A percentile compares a stretch with the other conserved stretches of the same genome.
phyloP scores from a whole-genome alignment of 1,140 invertebrate genomes.

The Diuraphis noxia region DNA sequence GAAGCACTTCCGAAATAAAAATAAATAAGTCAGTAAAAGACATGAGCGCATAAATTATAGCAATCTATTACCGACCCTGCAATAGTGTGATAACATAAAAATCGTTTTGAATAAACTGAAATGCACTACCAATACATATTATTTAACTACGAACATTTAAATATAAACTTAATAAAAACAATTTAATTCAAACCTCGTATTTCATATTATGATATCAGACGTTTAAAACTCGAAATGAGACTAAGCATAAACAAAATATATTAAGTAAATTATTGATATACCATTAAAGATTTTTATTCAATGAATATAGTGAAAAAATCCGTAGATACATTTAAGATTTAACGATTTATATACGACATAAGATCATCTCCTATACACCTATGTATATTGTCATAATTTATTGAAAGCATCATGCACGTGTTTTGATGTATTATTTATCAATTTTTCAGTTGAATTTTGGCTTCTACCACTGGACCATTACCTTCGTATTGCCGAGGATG shows the following conservation, averaged over 20 bases:
- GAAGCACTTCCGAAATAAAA: neutral
- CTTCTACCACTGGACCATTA: conserved; percentile 68
- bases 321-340: neutral
- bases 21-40: neutral
- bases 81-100: neutral
- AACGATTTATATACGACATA: too few relatives aligned
- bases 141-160: neutral
- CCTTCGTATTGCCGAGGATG: conserved; percentile 64
- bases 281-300: neutral
- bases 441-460: conserved; percentile 67
- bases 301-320: neutral
- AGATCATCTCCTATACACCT: neutral
- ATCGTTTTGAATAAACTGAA: neutral
- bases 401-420: neutral
- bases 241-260: neutral
- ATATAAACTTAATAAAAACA: neutral
- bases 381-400: neutral
- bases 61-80: neutral
- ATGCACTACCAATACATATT: neutral
- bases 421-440: neutral
- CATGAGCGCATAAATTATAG: neutral
- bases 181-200: neutral
- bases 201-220: neutral
- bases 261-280: neutral
- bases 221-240: neutral